Evolutionary conservation across 1,140 invertebrate species (phyloP).

Genomic region (Drosophila gunungcola): DNA sequence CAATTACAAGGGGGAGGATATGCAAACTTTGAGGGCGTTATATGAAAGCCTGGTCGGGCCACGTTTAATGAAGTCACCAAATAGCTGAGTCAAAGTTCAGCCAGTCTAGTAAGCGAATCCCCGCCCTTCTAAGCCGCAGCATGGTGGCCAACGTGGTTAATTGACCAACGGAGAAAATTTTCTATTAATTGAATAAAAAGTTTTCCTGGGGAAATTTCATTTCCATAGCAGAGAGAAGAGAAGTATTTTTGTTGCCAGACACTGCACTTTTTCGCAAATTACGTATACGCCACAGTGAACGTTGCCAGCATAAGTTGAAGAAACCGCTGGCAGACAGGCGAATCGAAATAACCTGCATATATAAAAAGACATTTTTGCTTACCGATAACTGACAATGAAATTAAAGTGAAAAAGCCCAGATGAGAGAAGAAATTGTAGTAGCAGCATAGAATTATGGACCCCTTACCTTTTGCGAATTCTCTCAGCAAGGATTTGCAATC

Average conservation of each 20-base stretch:
- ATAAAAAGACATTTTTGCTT: neutral
- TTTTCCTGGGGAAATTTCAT: constrained; percentile 53
- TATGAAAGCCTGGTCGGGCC: constrained; percentile 36
- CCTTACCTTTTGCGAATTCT: too few relatives aligned
- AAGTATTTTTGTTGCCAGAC: constrained; percentile 1
- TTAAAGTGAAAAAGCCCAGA: constrained; percentile 23
- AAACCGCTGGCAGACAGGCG: constrained; percentile 7
- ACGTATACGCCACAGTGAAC: constrained; percentile 5
- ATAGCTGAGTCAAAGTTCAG: constrained; percentile 42
- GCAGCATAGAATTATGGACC: neutral
- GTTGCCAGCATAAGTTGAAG: constrained; percentile 5
- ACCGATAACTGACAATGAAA: constrained; percentile 30
- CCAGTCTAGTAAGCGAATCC: constrained; percentile 6
- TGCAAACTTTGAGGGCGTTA: constrained; percentile 49
- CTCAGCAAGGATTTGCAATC: constrained; percentile 17
- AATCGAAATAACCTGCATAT: too few relatives aligned
- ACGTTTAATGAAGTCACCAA: constrained; percentile 70
- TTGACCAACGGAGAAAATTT: constrained; percentile 62
- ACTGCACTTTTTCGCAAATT: constrained; percentile 8
- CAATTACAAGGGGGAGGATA: constrained; percentile 64
- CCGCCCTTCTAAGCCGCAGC: constrained; percentile 7
- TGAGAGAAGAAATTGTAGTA: neutral
- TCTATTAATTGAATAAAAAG: constrained; percentile 71
- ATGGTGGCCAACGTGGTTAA: constrained; percentile 56
- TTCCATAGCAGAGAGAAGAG: constrained; percentile 27